Evolutionary conservation across 2,113 vertebrate genomes (phyloP), one percentile per base, ranked within the genome.

Genomic region (Bujurquina vittata): DNA sequence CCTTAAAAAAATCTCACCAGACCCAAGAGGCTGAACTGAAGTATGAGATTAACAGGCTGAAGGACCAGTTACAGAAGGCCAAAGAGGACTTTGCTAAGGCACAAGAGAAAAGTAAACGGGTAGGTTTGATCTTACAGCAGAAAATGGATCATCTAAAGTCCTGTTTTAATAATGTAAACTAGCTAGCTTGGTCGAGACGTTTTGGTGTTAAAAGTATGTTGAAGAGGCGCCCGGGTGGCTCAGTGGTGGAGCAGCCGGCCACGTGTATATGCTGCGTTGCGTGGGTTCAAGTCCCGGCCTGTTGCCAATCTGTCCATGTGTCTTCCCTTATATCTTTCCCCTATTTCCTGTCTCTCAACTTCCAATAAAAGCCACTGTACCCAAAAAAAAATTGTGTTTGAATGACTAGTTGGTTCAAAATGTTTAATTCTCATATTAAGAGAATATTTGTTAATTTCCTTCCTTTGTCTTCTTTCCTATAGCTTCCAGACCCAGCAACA

Each of bases 401-500:
- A 54, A 31, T 29, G 4, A 43, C 10, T 23, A 9, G 7, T n/a
- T 58, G 18, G 3, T n/a, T 10, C 4, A 9, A 79, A 9, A 37
- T 33, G 2, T 35, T 35, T n/a, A 20, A 33, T 20, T 54, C 20
- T 56, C 20, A 26, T 46, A 7, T 12, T 23, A 23, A 29, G 0
- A 49, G 17, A 49, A 22, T 1, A 11, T 52, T 35, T 49, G 10
- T 54, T 22, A 37, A 5, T 20, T 15, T 58, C 8, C 17, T 58
- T 74, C 65, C 5, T 37, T 37, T 58, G 23, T 40, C 23, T 18
- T 73, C 10, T 3, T 40, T 4, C 37, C 46, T 23, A 0, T 81
- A 96, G 56, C 94, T 98, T 55, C 97, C 97, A 0, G 96, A 98
- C 58, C 95, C 97, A 84, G 73, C 88, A 2, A 73, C 95, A 26